Evolutionary conservation across 2,888 invertebrate genomes (phyloP), one percentile per base, ranked within the genome.

Genomic region (Apamea epomidion): DNA sequence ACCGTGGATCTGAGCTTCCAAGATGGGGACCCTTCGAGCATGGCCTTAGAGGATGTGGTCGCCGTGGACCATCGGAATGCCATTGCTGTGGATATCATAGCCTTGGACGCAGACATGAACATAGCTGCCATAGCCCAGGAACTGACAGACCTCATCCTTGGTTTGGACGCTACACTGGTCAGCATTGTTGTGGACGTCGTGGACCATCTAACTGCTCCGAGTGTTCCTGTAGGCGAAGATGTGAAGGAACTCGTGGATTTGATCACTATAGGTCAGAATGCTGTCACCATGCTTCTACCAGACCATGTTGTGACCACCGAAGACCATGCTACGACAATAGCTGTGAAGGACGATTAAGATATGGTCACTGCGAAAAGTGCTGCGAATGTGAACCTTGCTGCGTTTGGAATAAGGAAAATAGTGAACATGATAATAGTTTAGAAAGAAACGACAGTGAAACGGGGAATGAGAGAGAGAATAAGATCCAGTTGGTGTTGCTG

Each of bases 391-490:
- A 71, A 51, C 21, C 32, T 42, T 83, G 84, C 65, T 65, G 64
- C 21, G 0, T n/a, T 32, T n/a, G 29, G 6, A 58, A 42, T 48
- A 70, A 64, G 1, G 48, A 60, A 0, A 21, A 58, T 8, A 0
- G 37, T 70, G 68, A 75, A 45, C 4, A 37, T 25, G 37, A 81
- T 29, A 14, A 45, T 10, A 25, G 25, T 48, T 62, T 51, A 29
- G 78, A 45, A 2, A 51, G 12, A 14, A 37, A n/a, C 0, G 25
- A 71, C n/a, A 29, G 32, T 29, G 71, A 69, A n/a, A 25, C 0
- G 0, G 62, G 25, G 0, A 72, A 16, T 71, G 84, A 68, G 14
- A 82, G 69, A 6, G 85, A 84, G 0, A 73, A 58, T 21, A 82
- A 73, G 10, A 51, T 85, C 0, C 68, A 5, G 0, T 0, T 84